Base-by-base conservation (phyloP, 2,888 invertebrate species). In the Tortricodes alternella region DNA sequence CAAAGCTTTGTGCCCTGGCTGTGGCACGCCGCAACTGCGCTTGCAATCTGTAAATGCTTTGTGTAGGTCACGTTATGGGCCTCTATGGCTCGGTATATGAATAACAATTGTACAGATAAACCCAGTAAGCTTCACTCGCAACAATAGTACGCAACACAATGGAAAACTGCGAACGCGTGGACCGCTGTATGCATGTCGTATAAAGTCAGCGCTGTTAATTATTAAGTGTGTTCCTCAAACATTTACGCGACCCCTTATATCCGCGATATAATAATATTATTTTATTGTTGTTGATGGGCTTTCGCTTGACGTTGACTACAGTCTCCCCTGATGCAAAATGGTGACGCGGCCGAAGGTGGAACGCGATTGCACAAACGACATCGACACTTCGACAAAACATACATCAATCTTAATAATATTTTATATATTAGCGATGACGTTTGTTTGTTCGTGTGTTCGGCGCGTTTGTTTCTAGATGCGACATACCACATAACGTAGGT, bases 1-100 rank as follows among this genome's bases (percentile, higher is more conserved):
- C 61, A 73, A 74, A 79, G 75, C 78, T 75, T 76, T 75, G 78
- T 71, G 65, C 70, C 58, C 61, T 67, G 64, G 62, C 63, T 70
- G 75, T 64, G 79, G 77, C 60, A 59, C 57, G 67, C 79, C 78
- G 64, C 79, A 78, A 66, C 66, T 73, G 68, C 69, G 71, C 68
- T 74, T 68, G 73, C 76, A 78, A 80, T 80, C 79, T 80, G 73
- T 73, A 69, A 79, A 77, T 73, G 80, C 77, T 78, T 78, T 78
- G 76, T 78, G 70, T 67, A 67, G 73, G 73, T 73, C 70, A 70
- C 72, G 74, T 76, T 77, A 78, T 73, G 68, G 71, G 70, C 69
- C 68, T 74, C 68, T 66, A 68, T 68, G 69, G 69, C 66, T 64
- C 60, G 52, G 58, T 65, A 60, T 61, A 56, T 61, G 61, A 46